Evolutionary conservation across 2,888 invertebrate genomes (phyloP).

Genomic region (Melanchra persicariae): DNA sequence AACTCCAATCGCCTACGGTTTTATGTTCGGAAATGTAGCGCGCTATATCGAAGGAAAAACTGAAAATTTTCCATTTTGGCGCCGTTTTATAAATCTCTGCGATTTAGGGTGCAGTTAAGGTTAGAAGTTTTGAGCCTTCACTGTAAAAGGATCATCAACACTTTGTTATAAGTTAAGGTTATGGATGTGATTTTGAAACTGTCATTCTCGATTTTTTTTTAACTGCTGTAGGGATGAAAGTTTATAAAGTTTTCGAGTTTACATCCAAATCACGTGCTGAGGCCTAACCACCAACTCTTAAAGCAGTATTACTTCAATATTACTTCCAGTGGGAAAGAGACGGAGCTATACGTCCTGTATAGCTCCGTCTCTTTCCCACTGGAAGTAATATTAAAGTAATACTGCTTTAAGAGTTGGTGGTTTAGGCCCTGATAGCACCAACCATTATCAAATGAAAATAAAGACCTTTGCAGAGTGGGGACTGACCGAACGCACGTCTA

Average conservation of each 20-base stretch:
- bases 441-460: background rate
- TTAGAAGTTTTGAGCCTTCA: slow-evolving; percentile 29
- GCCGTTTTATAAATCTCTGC: slow-evolving; percentile 45
- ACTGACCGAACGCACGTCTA: background rate
- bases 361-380: too few relatives aligned
- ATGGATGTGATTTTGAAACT: background rate
- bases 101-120: slow-evolving; percentile 37
- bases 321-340: too few relatives aligned
- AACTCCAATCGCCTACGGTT: slow-evolving; percentile 68
- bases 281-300: too few relatives aligned
- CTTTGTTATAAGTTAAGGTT: slow-evolving; percentile 15
- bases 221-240: background rate
- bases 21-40: slow-evolving; percentile 61
- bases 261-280: background rate
- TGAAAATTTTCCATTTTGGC: slow-evolving; percentile 50
- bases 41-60: slow-evolving; percentile 59
- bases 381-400: too few relatives aligned
- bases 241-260: background rate
- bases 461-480: background rate
- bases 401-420: too few relatives aligned
- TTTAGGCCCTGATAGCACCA: too few relatives aligned
- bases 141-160: slow-evolving; percentile 13
- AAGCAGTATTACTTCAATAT: too few relatives aligned
- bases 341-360: too few relatives aligned
- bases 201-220: background rate